These are phyloP conservation scores for Zelostemma sp. DNA, from an alignment of 1,140 invertebrate species.

Conservation along the genomic window DNA sequence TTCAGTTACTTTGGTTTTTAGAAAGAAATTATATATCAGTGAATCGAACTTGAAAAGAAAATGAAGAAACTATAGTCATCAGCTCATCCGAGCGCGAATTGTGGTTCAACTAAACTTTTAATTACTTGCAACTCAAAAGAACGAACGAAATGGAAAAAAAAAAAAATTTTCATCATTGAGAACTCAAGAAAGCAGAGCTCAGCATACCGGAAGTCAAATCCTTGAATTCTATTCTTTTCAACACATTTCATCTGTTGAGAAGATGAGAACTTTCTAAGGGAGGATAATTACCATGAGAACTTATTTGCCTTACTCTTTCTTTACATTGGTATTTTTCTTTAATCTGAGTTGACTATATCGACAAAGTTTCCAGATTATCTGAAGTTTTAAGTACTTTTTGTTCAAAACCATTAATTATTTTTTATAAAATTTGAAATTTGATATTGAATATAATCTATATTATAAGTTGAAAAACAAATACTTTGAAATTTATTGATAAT, in stretches of 20 bases:
- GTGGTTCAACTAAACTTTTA: slow-evolving; percentile 60
- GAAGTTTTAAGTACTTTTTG: no score
- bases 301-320: slow-evolving; percentile 10
- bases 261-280: slow-evolving; percentile 3
- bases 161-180: slow-evolving; percentile 38
- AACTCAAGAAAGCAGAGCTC: slow-evolving; percentile 25
- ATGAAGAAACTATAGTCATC: slow-evolving; percentile 26
- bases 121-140: slow-evolving; percentile 56
- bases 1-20: no score
- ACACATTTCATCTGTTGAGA: slow-evolving; percentile 12
- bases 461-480: no score
- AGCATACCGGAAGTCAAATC: slow-evolving; percentile 22
- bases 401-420: no score
- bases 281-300: slow-evolving; percentile 24
- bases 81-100: slow-evolving; percentile 54
- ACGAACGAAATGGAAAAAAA: slow-evolving; percentile 30
- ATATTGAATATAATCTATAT: no score
- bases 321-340: not conserved
- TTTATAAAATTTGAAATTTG: no score
- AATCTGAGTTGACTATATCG: not conserved
- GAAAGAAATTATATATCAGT: no score
- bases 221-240: slow-evolving; percentile 30
- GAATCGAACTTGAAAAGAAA: slow-evolving; percentile 26
- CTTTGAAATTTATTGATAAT: no score
- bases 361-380: not conserved